A percentile compares a stretch with the other conserved stretches of the same genome.
Conservation (phyloP, 2,888 invertebrate species). For the Willowsia nigromaculata region DNA sequence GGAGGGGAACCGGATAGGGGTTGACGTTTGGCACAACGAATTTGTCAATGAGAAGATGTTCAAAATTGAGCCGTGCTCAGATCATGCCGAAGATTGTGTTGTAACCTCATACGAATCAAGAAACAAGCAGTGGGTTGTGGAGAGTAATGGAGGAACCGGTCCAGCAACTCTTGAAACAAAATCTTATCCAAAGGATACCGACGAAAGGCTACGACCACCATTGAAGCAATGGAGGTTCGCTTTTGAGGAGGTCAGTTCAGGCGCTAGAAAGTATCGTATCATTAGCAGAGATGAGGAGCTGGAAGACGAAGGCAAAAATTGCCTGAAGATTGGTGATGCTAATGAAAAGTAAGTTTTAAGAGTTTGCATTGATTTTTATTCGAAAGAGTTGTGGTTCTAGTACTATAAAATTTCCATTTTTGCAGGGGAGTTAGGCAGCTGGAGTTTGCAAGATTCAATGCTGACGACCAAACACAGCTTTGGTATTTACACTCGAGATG, state of each 20-base stretch:
- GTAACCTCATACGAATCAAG: neutral
- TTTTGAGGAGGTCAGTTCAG: slow-evolving; percentile 7
- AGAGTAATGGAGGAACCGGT: neutral
- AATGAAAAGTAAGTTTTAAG: slow-evolving; percentile 27
- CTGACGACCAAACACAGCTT: slow-evolving; percentile 13
- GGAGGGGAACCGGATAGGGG: neutral
- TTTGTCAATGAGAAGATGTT: slow-evolving; percentile 32
- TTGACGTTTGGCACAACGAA: slow-evolving; percentile 18
- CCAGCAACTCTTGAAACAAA: neutral
- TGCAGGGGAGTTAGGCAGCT: neutral
- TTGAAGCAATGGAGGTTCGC: slow-evolving; percentile 12
- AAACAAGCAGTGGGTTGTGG: slow-evolving; percentile 25
- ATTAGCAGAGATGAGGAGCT: slow-evolving; percentile 28
- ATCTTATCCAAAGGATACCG: neutral
- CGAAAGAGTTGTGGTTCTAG: neutral
- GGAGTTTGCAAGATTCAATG: neutral
- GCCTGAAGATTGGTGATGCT: neutral
- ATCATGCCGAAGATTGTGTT: neutral
- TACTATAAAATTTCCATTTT: neutral
- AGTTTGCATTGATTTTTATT: neutral
- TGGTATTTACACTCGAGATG: slow-evolving; percentile 26
- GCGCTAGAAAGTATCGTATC: slow-evolving; percentile 16
- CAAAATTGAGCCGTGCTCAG: slow-evolving; percentile 39
- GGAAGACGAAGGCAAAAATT: neutral
- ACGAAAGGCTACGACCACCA: slow-evolving; percentile 26